Conservation (phyloP, 2,888 invertebrate genomes). For the Rhyacophila evoluta region DNA sequence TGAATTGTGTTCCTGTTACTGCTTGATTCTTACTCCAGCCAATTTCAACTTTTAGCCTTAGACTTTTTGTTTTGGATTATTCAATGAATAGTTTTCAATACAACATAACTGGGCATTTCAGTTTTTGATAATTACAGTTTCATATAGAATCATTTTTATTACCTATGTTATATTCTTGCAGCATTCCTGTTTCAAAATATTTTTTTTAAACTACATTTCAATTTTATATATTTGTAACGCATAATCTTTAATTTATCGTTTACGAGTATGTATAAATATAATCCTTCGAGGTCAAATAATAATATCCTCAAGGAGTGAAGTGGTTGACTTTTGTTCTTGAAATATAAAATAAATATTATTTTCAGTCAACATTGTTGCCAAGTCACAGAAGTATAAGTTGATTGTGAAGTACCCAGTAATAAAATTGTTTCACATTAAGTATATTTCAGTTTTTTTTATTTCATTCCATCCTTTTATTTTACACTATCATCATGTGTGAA, state of each 20-base stretch:
- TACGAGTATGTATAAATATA: conserved; percentile 4
- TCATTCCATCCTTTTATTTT: conserved; percentile 22
- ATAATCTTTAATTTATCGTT: conserved; percentile 8
- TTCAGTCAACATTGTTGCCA: conserved; percentile 18
- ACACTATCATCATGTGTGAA: background rate
- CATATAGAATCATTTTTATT: background rate
- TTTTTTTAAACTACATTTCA: background rate
- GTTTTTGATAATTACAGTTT: background rate
- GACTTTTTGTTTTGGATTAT: background rate
- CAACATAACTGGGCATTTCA: background rate
- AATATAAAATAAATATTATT: conserved; percentile 9
- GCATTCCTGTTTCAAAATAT: background rate
- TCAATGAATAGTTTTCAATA: background rate
- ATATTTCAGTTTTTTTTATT: conserved; percentile 5
- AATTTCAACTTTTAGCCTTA: background rate
- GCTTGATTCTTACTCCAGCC: background rate
- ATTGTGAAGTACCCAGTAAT: conserved; percentile 20
- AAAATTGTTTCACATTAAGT: conserved; percentile 24
- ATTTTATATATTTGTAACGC: background rate
- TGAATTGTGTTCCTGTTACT: background rate
- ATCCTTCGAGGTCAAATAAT: conserved; percentile 13
- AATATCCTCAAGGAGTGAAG: conserved; percentile 7
- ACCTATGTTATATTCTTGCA: background rate
- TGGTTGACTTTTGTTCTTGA: conserved; percentile 10
- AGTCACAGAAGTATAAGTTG: conserved; percentile 5